A percentile compares a stretch with the other conserved stretches of the same genome.
phyloP scores from a whole-genome alignment of 1,140 invertebrate species.

The Hermetia illucens region DNA sequence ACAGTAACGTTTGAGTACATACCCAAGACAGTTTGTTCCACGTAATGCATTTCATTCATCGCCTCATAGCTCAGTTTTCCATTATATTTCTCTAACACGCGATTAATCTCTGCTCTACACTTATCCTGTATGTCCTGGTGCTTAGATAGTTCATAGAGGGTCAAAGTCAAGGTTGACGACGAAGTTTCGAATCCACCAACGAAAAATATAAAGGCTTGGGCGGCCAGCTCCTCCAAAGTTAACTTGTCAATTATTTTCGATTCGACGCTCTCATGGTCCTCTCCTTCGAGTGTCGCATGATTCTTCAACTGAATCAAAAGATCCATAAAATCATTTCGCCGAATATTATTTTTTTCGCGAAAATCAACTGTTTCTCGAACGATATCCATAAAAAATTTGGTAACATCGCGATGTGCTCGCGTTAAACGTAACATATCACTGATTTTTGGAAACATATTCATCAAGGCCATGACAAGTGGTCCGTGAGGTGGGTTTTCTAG shows the following conservation, averaged over 20 bases:
- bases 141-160: too few species aligned
- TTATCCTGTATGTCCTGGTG: too few species aligned
- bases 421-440: constrained; percentile 6
- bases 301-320: constrained; percentile 6
- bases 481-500: constrained; percentile 4
- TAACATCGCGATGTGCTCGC: constrained; percentile 10
- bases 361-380: constrained; percentile 19
- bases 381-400: constrained; percentile 9
- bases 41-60: too few species aligned
- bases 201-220: constrained; percentile 41
- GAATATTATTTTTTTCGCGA: constrained; percentile 21
- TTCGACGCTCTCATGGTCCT: too few species aligned
- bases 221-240: constrained; percentile 23
- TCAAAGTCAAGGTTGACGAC: too few species aligned
- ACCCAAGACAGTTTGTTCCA: too few species aligned
- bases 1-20: too few species aligned
- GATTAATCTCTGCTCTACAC: too few species aligned
- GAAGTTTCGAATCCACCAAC: too few species aligned
- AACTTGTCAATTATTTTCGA: too few species aligned
- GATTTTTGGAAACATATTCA: background rate
- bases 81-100: too few species aligned
- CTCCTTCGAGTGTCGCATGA: background rate
- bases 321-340: constrained; percentile 22
- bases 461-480: background rate
- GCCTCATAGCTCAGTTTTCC: too few species aligned